Base-by-base conservation (phyloP, 2,797 vertebrate genomes). In the Mus minutoides region DNA sequence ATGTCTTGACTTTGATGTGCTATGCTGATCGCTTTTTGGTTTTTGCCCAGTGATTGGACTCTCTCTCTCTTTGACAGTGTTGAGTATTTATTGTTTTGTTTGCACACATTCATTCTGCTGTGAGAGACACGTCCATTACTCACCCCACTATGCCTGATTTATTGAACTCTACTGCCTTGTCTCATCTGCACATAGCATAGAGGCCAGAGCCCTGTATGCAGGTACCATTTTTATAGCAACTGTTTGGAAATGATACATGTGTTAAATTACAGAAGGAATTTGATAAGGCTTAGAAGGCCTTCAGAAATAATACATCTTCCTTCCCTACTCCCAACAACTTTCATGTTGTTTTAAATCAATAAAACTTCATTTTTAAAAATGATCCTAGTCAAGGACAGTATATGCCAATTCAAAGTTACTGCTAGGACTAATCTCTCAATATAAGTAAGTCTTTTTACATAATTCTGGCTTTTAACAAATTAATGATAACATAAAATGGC, bases 301-400 rank as follows among this genome's bases (percentile, higher is more conserved):
- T 78, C 37, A 60, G 85, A 91, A 92, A 80, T 13, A 7, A 62
- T 91, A 85, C 24, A 73, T 90, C 79, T 52, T 90, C 67, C 6
- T 43, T 91, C 46, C 19, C 1, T 88, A 31, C 49, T 40, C 26
- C 37, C 58, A 52, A 77, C 5, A 79, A 6, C 71, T 84, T n/a
- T 88, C 26, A 85, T 89, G 5, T 21, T 82, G 10, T 64, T 78
- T 88, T 91, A 85, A 73, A 85, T 84, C 46, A 84, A 88, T 95
- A 34, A 93, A 56, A 82, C 69, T 86, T 49, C 12, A 3, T 76
- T 31, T 79, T 93, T 73, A 62, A 67, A 79, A 90, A 54, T 75
- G 49, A 3, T n/a, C 56, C 71, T 60, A 92, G 58, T 54, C 31
- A 21, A 13, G 67, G 43, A 29, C 16, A 80, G 5, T 79, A 10